Conservation (phyloP, 2,888 invertebrate genomes). For the Brassicogethes aeneus region DNA sequence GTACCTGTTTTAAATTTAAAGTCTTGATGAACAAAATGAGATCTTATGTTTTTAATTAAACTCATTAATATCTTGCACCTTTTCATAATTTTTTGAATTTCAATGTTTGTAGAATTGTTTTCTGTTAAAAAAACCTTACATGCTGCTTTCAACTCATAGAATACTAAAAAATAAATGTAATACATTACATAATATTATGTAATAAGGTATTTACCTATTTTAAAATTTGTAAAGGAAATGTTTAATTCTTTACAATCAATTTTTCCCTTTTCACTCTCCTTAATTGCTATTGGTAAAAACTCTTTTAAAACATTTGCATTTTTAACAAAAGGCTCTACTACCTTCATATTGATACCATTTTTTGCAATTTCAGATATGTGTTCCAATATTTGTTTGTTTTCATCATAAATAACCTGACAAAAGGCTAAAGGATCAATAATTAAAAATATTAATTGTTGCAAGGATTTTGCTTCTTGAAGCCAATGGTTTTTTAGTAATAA, state of each 20-base stretch:
- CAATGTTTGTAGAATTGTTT: constrained; percentile 9
- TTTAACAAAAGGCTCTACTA: constrained; percentile 16
- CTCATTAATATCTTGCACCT: constrained; percentile 24
- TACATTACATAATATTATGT: not conserved
- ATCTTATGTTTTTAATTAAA: not conserved
- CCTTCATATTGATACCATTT: constrained; percentile 2
- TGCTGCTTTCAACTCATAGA: constrained; percentile 25
- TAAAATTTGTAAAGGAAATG: constrained; percentile 2
- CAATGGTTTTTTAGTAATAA: constrained; percentile 49
- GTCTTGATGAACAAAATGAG: not conserved
- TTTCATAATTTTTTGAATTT: constrained; percentile 25
- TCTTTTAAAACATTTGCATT: constrained; percentile 20
- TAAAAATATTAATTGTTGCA: constrained; percentile 51
- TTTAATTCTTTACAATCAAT: constrained; percentile 16
- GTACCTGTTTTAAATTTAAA: too few species aligned
- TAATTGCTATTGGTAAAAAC: constrained; percentile 17
- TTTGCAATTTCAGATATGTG: constrained; percentile 11
- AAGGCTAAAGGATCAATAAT: constrained; percentile 64
- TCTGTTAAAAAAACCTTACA: constrained; percentile 19
- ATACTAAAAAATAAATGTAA: constrained; percentile 23
- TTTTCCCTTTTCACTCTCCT: constrained; percentile 18
- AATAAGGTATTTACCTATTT: not conserved
- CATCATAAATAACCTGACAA: constrained; percentile 42
- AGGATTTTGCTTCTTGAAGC: constrained; percentile 49
- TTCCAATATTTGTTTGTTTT: constrained; percentile 16